Evolutionary conservation across 1,140 invertebrate genomes (phyloP).

Genomic region (Chrysomallon squamiferum): DNA sequence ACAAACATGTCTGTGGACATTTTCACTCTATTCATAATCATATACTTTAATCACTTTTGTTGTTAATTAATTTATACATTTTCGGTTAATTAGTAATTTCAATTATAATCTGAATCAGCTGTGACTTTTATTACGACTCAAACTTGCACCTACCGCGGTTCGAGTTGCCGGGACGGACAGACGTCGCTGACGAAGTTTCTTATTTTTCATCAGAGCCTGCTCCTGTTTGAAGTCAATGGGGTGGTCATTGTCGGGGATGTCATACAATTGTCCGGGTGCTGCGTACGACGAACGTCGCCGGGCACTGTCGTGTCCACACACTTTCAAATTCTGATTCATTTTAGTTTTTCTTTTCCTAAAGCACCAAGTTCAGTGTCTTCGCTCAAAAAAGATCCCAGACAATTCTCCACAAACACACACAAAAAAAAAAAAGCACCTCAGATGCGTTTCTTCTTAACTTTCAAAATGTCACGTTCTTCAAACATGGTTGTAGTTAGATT

Average conservation of each 20-base stretch:
- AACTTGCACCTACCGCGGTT: constrained; percentile 3
- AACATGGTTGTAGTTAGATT: background rate
- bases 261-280: constrained; percentile 5
- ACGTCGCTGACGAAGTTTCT: background rate
- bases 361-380: background rate
- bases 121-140: too few species aligned
- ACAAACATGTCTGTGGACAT: too few species aligned
- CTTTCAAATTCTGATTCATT: background rate
- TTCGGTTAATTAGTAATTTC: too few species aligned
- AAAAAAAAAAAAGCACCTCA: constrained; percentile 6
- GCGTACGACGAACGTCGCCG: constrained; percentile 8
- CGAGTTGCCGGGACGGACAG: constrained; percentile 13
- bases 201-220: constrained; percentile 13
- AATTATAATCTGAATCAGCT: too few species aligned
- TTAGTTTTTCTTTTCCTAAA: background rate
- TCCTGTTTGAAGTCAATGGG: constrained; percentile 20
- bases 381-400: background rate
- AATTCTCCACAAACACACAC: background rate
- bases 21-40: too few species aligned
- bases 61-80: too few species aligned
- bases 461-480: background rate
- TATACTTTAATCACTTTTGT: too few species aligned
- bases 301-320: background rate
- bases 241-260: constrained; percentile 19
- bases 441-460: background rate